Percentiles rank a stretch among this genome's conserved stretches.
Evolutionary conservation across 2,888 invertebrate genomes (phyloP).

Genomic region (Tenthredo scrophulariae): DNA sequence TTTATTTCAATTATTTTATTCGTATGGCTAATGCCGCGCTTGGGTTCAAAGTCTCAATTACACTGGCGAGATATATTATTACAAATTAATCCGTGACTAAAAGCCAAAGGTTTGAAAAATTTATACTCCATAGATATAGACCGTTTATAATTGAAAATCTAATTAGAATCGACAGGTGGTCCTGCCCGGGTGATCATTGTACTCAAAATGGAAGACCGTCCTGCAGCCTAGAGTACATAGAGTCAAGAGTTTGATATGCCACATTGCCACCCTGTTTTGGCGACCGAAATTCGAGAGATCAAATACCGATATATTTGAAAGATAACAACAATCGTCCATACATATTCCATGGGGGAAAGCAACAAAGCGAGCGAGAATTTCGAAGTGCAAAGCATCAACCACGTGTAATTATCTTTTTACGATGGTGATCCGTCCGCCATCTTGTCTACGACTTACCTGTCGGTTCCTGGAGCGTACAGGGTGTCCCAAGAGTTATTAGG

Average conservation of each 20-base stretch:
- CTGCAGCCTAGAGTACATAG: neutral
- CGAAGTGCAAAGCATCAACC: conserved; percentile 47
- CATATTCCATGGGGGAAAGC: neutral
- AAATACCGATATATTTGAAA: neutral
- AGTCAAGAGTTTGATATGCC: too few species aligned
- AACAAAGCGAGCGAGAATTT: neutral
- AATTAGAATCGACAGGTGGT: conserved; percentile 50
- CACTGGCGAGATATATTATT: conserved; percentile 35
- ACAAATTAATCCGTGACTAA: conserved; percentile 36
- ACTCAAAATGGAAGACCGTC: neutral
- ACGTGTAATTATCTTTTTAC: conserved; percentile 67
- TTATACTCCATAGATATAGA: neutral
- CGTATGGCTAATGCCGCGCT: neutral
- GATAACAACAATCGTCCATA: neutral
- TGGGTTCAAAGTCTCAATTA: conserved; percentile 46
- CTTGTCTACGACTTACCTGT: conserved; percentile 55
- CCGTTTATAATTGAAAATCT: conserved; percentile 47
- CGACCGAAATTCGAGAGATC: neutral
- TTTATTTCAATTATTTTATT: neutral
- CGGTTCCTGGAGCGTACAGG: conserved; percentile 46
- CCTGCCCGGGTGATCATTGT: conserved; percentile 31
- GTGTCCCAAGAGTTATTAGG: conserved; percentile 40
- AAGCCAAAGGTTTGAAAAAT: neutral
- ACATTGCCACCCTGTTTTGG: neutral
- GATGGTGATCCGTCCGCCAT: conserved; percentile 63